Conservation (phyloP, 2,888 invertebrate genomes). For the Catocala sponsa region DNA sequence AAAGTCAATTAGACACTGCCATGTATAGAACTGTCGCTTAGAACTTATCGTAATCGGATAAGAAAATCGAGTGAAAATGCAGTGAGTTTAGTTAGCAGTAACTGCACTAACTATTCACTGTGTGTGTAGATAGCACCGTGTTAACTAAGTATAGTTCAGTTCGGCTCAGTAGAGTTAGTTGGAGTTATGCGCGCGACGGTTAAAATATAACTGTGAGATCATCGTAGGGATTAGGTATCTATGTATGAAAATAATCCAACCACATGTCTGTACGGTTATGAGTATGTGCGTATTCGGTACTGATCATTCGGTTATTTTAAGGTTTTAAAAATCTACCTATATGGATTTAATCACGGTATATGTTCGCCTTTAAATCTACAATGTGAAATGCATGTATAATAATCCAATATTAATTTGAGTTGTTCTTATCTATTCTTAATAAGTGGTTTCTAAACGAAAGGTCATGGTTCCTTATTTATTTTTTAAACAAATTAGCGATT, state of each 20-base stretch:
- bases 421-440: too few relatives aligned
- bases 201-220: conserved; percentile 40
- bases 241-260: conserved; percentile 22
- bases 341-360: too few relatives aligned
- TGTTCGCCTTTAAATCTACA: too few relatives aligned
- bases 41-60: conserved; percentile 1
- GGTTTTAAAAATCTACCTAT: too few relatives aligned
- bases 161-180: conserved; percentile 4
- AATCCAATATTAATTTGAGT: too few relatives aligned
- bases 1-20: conserved; percentile 11
- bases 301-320: too few relatives aligned
- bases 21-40: conserved; percentile 1
- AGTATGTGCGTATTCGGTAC: neutral
- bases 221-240: conserved; percentile 24
- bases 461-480: too few relatives aligned
- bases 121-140: conserved; percentile 11
- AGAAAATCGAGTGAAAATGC: conserved; percentile 22
- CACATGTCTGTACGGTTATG: conserved; percentile 10
- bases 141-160: conserved; percentile 8
- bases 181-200: conserved; percentile 9
- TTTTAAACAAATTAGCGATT: too few relatives aligned
- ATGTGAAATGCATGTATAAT: too few relatives aligned
- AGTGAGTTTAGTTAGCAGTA: conserved; percentile 16
- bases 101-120: conserved; percentile 11
- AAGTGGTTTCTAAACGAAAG: too few relatives aligned